These are phyloP conservation scores for Brenthis ino DNA, from an alignment of 2,888 invertebrate genomes.

Conservation along the genomic window DNA sequence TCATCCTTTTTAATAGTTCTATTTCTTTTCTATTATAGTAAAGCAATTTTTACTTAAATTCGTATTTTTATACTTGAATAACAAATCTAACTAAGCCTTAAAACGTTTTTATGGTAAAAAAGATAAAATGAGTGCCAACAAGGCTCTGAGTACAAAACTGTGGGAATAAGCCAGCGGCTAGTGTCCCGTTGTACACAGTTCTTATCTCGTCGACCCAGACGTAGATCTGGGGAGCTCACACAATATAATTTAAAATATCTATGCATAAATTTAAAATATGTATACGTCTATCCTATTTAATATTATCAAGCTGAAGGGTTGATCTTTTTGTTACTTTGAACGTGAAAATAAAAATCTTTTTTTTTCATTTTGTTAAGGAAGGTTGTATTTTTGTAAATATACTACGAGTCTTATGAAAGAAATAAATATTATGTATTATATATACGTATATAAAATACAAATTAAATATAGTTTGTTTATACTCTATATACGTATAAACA, in stretches of 20 bases:
- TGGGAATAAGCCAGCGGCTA: constrained; percentile 49
- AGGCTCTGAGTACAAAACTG: constrained; percentile 51
- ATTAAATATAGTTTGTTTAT: no score
- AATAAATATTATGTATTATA: no score
- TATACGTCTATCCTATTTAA: constrained; percentile 4
- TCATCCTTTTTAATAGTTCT: no score
- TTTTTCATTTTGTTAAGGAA: no score
- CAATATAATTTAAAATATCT: constrained; percentile 20
- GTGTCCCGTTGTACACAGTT: constrained; percentile 59
- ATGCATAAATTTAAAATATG: constrained; percentile 5
- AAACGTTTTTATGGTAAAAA: constrained; percentile 2
- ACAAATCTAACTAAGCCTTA: not conserved
- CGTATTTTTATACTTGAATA: not conserved
- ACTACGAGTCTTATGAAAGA: no score
- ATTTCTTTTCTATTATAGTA: no score
- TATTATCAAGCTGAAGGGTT: no score
- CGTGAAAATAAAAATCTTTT: no score
- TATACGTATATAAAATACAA: no score
- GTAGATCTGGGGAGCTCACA: constrained; percentile 47
- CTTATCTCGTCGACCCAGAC: constrained; percentile 63
- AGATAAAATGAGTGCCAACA: constrained; percentile 50
- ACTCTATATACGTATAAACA: no score
- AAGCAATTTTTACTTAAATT: not conserved
- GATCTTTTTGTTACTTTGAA: no score
- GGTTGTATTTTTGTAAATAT: no score